Base-by-base conservation (phyloP, 1,140 invertebrate genomes). In the Apis florea region DNA sequence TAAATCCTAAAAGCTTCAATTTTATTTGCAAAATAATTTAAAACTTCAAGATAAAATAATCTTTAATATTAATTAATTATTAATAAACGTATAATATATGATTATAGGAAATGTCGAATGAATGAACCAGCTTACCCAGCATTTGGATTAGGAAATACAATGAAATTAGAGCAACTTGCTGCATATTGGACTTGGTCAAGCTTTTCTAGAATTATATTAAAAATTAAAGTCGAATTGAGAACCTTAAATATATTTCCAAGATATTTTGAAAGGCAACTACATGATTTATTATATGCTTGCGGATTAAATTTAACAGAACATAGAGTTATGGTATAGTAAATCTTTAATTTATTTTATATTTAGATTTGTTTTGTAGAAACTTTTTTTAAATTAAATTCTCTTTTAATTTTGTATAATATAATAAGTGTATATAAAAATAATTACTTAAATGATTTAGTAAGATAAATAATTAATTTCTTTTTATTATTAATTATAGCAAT, bases 291-390 rank as follows among this genome's bases (percentile, higher is more conserved):
- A 24, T 93, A 95, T 63, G 94, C 95, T 31, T 95, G 95, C 54
- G 93, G 95, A 83, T 94, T 96, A 40, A 96, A 97, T 94, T 94
- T 97, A 31, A 96, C 96, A 9, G 94, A 94, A 71, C 95, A 96
- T 85, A 95, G 96, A 84, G 90, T 91, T 61, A 88, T 90, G 89
- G 93, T 93, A 85, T 9, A 15, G 31, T 78, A 24, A 15, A 63
- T 21, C 15, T 21, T 68, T 49, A 11, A 24, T 21, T 21, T 6
- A 51, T 1, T 47, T n/a, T 66, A 58, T 8, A 58, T 58, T 21
- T 58, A 9, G 19, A n/a, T n/a, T 11, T n/a, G 21, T n/a, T 9
- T n/a, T n/a, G 8, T 58, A 21, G 19, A 21, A 1, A 21, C 15
- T 10, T 8, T 58, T 10, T 74, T 74, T 13, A 3, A 13, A 49